Base-by-base conservation (phyloP, 2,888 invertebrate species). In the Halictus quadricinctus region DNA sequence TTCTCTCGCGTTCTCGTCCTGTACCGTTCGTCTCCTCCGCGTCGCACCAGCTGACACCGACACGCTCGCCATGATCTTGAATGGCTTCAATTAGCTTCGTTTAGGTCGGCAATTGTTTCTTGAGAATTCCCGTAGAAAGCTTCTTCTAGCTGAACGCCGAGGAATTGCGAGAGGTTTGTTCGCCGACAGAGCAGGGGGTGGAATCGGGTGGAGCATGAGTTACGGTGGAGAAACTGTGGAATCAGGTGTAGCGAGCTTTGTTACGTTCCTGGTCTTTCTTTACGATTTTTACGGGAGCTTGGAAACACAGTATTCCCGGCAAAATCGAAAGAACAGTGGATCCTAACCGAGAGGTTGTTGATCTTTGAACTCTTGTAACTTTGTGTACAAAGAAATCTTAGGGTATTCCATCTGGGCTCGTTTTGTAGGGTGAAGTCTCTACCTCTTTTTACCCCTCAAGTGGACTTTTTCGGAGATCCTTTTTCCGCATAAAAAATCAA, bases 51-150 rank as follows among this genome's bases (percentile, higher is more conserved):
- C 85, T 87, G 84, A 78, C 85, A 87, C 89, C 87, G 81, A 85
- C 89, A 78, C 85, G 88, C 90, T 93, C 91, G 88, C 92, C 92
- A 92, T 92, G 93, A 94, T 93, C 93, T 92, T 93, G 91, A 94
- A 93, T 93, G 94, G 92, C 92, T 93, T 94, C 94, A 94, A 94
- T 94, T 94, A 94, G 90, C 92, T 91, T 93, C 91, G 92, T 93
- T 90, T 93, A 92, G 92, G 89, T 90, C 87, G 88, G 87, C 92
- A 93, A 94, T 94, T 94, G 93, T 94, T 94, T 93, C 94, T 94
- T 88, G 89, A 90, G 93, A 93, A 94, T 93, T 92, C 89, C 78
- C 87, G 88, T 85, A 84, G 89, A 89, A 90, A 90, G 81, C 87
- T 87, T 81, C 76, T 85, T 82, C 80, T 54, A 54, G 75, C 54